These are phyloP conservation scores for Caenorhabditis plicata DNA, from an alignment of 2,888 invertebrate species.

Conservation along the genomic window DNA sequence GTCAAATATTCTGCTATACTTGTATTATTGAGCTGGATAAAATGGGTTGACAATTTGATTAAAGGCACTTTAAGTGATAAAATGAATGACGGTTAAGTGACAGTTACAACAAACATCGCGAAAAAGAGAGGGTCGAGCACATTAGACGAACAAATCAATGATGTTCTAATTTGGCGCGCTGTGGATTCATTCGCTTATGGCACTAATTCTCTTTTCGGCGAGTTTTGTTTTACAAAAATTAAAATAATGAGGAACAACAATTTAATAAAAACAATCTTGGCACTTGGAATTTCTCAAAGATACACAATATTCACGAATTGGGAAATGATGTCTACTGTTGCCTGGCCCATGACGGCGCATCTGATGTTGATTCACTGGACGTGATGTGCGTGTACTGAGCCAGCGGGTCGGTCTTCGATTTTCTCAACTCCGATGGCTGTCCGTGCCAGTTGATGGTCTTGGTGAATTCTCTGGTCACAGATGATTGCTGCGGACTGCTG, in stretches of 20 bases:
- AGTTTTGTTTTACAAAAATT: not conserved
- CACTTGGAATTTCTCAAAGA: slow-evolving; percentile 22
- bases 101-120: too few species aligned
- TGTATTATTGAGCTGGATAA: too few species aligned
- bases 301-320: not conserved
- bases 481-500: slow-evolving; percentile 11
- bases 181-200: slow-evolving; percentile 1
- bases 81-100: too few species aligned
- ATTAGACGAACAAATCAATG: too few species aligned
- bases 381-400: slow-evolving; percentile 39
- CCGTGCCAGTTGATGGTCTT: slow-evolving; percentile 58
- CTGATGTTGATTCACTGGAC: slow-evolving; percentile 25
- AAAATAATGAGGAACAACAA: slow-evolving; percentile 1
- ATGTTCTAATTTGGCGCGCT: slow-evolving; percentile 31
- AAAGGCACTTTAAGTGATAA: too few species aligned
- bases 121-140: too few species aligned
- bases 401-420: slow-evolving; percentile 39
- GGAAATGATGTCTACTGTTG: slow-evolving; percentile 12
- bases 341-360: slow-evolving; percentile 50
- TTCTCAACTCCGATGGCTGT: slow-evolving; percentile 56
- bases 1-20: too few species aligned
- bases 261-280: slow-evolving; percentile 8
- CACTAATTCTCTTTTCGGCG: not conserved
- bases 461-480: slow-evolving; percentile 37
- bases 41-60: too few species aligned